A percentile compares a stretch with the other conserved stretches of the same genome.
Evolutionary conservation across 2,888 invertebrate species (phyloP).

Genomic region (Sycophila texana): DNA sequence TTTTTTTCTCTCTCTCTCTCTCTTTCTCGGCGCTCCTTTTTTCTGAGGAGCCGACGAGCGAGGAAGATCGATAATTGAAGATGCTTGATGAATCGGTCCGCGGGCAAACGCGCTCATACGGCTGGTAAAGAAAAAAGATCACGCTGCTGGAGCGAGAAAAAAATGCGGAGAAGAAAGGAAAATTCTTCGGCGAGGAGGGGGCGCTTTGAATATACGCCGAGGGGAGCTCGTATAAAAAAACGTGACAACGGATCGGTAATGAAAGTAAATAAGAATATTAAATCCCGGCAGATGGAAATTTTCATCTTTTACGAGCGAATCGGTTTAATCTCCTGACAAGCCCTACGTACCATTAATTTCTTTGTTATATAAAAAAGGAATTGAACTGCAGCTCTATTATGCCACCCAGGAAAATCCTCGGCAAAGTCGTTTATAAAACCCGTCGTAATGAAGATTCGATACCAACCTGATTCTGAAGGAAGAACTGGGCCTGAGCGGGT

Average conservation of each 20-base stretch:
- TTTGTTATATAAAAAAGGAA: too few relatives aligned
- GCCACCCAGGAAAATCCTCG: too few relatives aligned
- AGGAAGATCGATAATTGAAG: constrained; percentile 55
- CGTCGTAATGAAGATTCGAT: not conserved
- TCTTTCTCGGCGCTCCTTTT: not conserved
- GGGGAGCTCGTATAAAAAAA: constrained; percentile 7
- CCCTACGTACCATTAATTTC: too few relatives aligned
- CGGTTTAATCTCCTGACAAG: too few relatives aligned
- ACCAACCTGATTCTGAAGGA: constrained; percentile 85
- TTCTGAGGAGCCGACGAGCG: constrained; percentile 28
- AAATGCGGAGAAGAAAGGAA: constrained; percentile 41
- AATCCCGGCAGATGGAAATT: too few relatives aligned
- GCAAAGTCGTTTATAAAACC: not conserved
- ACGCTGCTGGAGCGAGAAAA: not conserved
- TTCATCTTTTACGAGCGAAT: too few relatives aligned
- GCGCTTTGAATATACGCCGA: constrained; percentile 39
- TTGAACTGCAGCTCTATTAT: too few relatives aligned
- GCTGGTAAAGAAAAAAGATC: constrained; percentile 1
- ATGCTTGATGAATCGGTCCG: constrained; percentile 52
- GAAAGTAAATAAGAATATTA: constrained; percentile 40
- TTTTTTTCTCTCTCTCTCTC: constrained; percentile 15
- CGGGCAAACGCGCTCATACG: constrained; percentile 4
- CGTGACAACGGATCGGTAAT: constrained; percentile 32
- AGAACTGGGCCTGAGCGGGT: constrained; percentile 83
- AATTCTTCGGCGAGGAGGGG: constrained; percentile 34